A percentile compares a stretch with the other conserved stretches of the same genome.
phyloP scores from a whole-genome alignment of 2,113 vertebrate genomes.

The Nothocercus nigrocapillus region DNA sequence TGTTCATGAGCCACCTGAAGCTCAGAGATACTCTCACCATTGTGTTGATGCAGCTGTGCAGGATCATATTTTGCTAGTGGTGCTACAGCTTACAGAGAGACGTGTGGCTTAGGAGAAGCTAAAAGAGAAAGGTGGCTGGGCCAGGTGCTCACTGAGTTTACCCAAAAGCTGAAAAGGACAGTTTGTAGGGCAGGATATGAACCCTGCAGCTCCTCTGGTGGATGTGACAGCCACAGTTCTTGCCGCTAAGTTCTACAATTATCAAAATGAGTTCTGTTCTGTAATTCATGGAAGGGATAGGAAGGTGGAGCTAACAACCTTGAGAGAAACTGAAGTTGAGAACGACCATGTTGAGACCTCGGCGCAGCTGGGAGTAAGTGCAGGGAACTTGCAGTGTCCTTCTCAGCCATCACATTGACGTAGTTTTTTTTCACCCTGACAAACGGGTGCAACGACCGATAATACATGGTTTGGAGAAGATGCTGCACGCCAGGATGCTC shows the following conservation, averaged over 20 bases:
- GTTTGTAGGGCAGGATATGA: background rate
- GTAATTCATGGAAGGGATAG: background rate
- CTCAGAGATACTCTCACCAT: background rate
- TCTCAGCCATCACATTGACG: background rate
- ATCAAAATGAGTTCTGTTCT: background rate
- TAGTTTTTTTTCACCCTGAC: background rate
- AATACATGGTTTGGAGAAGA: background rate
- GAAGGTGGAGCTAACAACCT: background rate
- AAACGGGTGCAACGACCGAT: background rate
- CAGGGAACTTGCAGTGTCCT: background rate
- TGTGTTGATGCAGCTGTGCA: accelerated
- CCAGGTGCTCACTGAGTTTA: background rate
- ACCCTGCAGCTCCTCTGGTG: background rate
- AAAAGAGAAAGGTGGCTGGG: background rate
- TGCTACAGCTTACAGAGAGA: background rate
- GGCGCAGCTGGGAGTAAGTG: background rate
- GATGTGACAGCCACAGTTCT: accelerated
- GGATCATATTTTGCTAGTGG: background rate
- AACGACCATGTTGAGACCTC: background rate
- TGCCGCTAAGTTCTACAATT: accelerated
- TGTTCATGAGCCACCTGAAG: background rate
- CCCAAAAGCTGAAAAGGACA: background rate
- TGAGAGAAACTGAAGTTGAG: background rate
- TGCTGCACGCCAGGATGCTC: background rate
- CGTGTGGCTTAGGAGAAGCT: background rate